Evolutionary conservation across 2,113 vertebrate species (phyloP), one percentile per base, ranked within the genome.

Genomic region (Aptenodytes patagonicus): DNA sequence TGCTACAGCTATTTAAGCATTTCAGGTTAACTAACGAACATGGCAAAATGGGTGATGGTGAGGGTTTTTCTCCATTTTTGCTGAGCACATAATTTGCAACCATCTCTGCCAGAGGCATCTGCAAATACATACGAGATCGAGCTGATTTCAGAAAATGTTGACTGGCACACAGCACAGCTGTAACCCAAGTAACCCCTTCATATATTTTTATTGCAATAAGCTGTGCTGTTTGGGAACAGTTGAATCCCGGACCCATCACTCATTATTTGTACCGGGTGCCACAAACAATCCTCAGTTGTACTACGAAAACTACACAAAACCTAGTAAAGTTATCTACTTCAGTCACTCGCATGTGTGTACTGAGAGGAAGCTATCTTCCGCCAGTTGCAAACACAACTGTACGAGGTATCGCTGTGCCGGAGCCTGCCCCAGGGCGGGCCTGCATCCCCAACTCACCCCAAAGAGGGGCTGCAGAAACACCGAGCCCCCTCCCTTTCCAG

Each of bases 381-480:
- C 4, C 2, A 44, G n/a, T 1, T 64, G 80, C 57, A 20, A 47
- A 68, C 0, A 0, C 17, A 25, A 13, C 34, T 2, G 6, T 7
- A 12, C 2, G n/a, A 6, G 46, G 31, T 17, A 47, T 0, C 0
- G 0, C 42, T 17, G 18, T 13, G 47, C 24, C 2, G 10, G 36
- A 26, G 9, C 3, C 6, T 17, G 21, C 17, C 21, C 18, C 12
- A 4, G 7, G 17, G 14, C 7, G 3, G 13, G 13, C 8, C 29
- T 11, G 17, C 19, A 25, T 0, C 9, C 13, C 19, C 5, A 0
- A 0, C 20, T 55, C 58, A 8, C n/a, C 47, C 18, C 51, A 4
- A 5, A 26, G 18, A 31, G 10, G 25, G n/a, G 15, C 61, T 38
- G 80, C 57, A 42, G 19, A n/a, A 8, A 20, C 15, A 6, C 31